Percentiles rank a stretch among this genome's conserved stretches.
Evolutionary conservation across 2,888 invertebrate genomes (phyloP).

Genomic region (Hemithea aestivaria): DNA sequence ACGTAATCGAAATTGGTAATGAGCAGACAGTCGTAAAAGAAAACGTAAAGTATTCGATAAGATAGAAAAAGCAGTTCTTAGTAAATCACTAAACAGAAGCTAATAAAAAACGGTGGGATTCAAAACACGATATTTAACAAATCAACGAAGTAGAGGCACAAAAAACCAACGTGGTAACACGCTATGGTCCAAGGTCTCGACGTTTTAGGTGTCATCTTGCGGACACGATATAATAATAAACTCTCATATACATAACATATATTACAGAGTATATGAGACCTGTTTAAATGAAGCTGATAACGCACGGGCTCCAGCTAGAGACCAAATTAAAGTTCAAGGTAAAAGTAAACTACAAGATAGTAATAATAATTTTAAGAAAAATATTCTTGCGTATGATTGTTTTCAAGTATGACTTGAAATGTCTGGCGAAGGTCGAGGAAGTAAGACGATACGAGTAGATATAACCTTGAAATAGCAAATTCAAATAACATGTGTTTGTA

Average conservation of each 20-base stretch:
- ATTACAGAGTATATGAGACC: background rate
- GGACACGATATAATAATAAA: slow-evolving; percentile 14
- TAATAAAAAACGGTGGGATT: slow-evolving; percentile 1
- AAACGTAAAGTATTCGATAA: slow-evolving; percentile 1
- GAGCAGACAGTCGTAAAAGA: slow-evolving; percentile 3
- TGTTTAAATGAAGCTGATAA: background rate
- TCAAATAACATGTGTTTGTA: no score
- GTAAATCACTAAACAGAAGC: slow-evolving; percentile 20
- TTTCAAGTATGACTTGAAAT: no score
- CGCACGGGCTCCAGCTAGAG: no score
- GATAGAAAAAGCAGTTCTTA: background rate
- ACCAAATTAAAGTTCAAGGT: no score
- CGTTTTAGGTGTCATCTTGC: slow-evolving; percentile 30
- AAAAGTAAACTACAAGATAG: no score
- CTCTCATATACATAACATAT: slow-evolving; percentile 7
- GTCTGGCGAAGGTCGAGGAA: no score
- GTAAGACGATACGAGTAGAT: no score
- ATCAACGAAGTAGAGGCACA: slow-evolving; percentile 23
- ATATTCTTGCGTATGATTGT: no score
- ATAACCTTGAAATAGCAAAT: no score
- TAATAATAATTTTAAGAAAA: no score
- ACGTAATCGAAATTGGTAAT: slow-evolving; percentile 13
- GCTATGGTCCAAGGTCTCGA: slow-evolving; percentile 38
- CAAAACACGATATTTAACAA: slow-evolving; percentile 18
- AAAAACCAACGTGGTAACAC: slow-evolving; percentile 42